These are phyloP conservation scores for Eupithecia inturbata DNA, from an alignment of 2,888 invertebrate genomes.

Conservation along the genomic window DNA sequence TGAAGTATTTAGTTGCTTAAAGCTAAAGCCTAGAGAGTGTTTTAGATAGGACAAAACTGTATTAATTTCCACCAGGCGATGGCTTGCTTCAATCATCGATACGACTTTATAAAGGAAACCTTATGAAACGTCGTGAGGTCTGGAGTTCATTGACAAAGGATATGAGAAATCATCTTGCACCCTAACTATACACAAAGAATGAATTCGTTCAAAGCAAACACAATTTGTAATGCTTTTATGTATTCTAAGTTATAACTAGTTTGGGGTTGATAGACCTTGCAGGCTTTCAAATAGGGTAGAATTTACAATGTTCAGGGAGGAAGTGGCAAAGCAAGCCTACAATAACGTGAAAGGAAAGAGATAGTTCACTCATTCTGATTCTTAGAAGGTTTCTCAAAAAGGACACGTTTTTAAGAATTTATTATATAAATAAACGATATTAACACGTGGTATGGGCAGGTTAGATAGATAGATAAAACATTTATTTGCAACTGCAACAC, in stretches of 20 bases:
- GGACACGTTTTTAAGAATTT: too few relatives aligned
- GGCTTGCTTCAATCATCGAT: not conserved
- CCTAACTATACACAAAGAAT: conserved; percentile 54
- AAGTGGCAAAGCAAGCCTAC: conserved; percentile 46
- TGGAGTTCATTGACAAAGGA: conserved; percentile 26
- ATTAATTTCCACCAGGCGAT: not conserved
- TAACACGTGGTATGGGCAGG: too few relatives aligned
- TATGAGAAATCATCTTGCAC: conserved; percentile 41
- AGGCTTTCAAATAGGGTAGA: conserved; percentile 16
- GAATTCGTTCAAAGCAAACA: conserved; percentile 58
- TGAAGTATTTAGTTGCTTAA: not conserved
- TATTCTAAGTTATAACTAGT: conserved; percentile 38
- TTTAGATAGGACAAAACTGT: not conserved
- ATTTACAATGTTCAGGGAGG: conserved; percentile 23
- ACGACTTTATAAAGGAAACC: not conserved
- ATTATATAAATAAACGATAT: too few relatives aligned
- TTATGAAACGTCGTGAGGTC: conserved; percentile 13
- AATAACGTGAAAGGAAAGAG: conserved; percentile 34
- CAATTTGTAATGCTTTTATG: conserved; percentile 53
- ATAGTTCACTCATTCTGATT: conserved; percentile 21
- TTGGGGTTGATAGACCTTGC: conserved; percentile 27
- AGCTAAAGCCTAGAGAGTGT: not conserved
- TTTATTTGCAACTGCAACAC: too few relatives aligned
- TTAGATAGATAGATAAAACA: too few relatives aligned
- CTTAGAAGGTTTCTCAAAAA: not conserved